These are phyloP conservation scores for Mus spretus DNA, from an alignment of 2,797 vertebrate genomes.

Conservation along the genomic window DNA sequence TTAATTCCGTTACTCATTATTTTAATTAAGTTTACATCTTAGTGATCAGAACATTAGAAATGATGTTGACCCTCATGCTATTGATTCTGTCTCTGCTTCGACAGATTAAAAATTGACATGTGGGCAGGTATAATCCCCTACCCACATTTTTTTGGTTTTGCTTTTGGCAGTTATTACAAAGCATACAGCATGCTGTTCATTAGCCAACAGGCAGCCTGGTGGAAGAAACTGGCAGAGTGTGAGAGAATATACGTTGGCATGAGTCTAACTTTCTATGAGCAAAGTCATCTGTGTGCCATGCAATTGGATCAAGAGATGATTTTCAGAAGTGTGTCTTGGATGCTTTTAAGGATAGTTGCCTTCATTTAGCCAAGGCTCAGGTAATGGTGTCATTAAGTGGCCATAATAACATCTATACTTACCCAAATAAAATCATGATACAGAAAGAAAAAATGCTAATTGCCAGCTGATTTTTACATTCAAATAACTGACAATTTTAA, in stretches of 20 bases:
- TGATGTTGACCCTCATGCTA: not conserved
- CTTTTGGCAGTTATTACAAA: not conserved
- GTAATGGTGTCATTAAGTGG: constrained; percentile 21
- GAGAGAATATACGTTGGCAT: constrained; percentile 30
- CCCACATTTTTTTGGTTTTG: not conserved
- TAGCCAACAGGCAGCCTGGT: constrained; percentile 51
- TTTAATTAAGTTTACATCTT: not conserved
- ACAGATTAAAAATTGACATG: not conserved
- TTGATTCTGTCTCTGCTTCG: not conserved
- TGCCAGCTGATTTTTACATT: constrained; percentile 18
- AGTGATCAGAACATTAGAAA: not conserved
- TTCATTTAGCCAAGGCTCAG: constrained; percentile 66
- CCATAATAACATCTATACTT: constrained; percentile 46
- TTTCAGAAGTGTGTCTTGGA: constrained; percentile 26
- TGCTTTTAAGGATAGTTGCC: constrained; percentile 70
- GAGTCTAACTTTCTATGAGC: not conserved
- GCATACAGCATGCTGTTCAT: constrained; percentile 25
- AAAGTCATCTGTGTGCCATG: not conserved
- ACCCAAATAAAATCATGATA: constrained; percentile 51
- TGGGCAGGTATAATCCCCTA: not conserved
- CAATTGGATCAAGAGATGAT: constrained; percentile 56
- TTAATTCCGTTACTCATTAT: not conserved
- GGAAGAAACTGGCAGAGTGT: constrained; percentile 36
- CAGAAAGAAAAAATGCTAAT: constrained; percentile 12
- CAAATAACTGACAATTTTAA: constrained; percentile 31